Percentiles rank a stretch among this genome's conserved stretches.
Conservation (phyloP, 2,797 vertebrate species). For the Dermochelys coriacea region DNA sequence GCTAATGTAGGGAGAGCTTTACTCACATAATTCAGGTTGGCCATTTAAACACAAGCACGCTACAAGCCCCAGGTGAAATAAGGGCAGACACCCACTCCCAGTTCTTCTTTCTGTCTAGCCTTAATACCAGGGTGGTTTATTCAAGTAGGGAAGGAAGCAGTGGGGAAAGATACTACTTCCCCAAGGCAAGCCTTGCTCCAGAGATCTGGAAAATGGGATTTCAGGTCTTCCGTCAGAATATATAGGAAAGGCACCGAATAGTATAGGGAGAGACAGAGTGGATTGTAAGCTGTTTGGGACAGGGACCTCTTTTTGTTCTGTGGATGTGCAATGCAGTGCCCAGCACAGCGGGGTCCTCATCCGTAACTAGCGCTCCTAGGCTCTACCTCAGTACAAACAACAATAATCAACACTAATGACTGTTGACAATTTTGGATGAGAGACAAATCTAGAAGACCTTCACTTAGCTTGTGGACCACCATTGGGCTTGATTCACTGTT, state of each 20-base stretch:
- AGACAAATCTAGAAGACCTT: neutral
- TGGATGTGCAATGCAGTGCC: neutral
- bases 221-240: neutral
- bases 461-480: neutral
- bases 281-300: neutral
- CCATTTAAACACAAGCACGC: neutral
- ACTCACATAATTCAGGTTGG: neutral
- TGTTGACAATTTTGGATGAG: neutral
- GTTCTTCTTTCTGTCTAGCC: neutral
- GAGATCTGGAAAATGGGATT: neutral
- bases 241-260: neutral
- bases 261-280: neutral
- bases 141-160: neutral
- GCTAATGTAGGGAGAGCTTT: neutral
- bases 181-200: neutral
- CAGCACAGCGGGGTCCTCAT: fast-evolving
- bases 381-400: neutral
- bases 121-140: neutral
- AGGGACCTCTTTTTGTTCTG: neutral
- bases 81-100: neutral
- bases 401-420: neutral
- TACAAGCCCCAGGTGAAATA: neutral
- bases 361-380: neutral
- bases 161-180: neutral
- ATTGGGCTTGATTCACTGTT: neutral